Conservation (phyloP, 1,140 invertebrate species). For the Liolophura sinensis region DNA sequence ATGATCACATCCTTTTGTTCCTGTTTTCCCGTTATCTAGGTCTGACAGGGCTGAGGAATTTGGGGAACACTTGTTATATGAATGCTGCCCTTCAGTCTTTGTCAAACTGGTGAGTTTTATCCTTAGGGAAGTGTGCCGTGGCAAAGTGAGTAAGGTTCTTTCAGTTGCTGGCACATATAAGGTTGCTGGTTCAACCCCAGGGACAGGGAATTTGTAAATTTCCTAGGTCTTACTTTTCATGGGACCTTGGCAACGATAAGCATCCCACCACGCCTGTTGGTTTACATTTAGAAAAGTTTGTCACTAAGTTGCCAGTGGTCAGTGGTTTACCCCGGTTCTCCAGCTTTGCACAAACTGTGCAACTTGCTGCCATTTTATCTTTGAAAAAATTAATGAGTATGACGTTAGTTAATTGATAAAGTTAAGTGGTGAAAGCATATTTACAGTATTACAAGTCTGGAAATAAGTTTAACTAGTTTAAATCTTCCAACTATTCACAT, state of each 20-base stretch:
- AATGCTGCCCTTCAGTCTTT: conserved; percentile 94
- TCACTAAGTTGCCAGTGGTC: background rate
- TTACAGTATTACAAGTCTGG: no score
- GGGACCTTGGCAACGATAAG: no score
- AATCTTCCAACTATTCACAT: no score
- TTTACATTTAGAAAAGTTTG: no score
- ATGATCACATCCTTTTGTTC: background rate
- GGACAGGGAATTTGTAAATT: background rate
- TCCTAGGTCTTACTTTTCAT: no score
- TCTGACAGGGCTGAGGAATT: conserved; percentile 84
- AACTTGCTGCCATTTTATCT: background rate
- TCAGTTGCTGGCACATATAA: conserved; percentile 7
- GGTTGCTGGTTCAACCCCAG: background rate
- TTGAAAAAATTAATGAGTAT: background rate
- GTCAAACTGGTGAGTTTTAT: conserved; percentile 73
- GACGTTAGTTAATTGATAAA: no score
- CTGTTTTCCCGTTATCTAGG: conserved; percentile 58
- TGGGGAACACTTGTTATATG: conserved; percentile 98
- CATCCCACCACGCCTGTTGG: no score
- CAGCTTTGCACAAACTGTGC: background rate
- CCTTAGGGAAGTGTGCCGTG: conserved; percentile 63
- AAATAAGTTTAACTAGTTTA: no score
- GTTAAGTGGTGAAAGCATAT: no score
- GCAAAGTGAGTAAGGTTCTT: conserved; percentile 89
- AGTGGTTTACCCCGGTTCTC: background rate